Evolutionary conservation across 1,140 invertebrate species (phyloP), one percentile per base, ranked within the genome.

Genomic region (Drosophila arawakana): DNA sequence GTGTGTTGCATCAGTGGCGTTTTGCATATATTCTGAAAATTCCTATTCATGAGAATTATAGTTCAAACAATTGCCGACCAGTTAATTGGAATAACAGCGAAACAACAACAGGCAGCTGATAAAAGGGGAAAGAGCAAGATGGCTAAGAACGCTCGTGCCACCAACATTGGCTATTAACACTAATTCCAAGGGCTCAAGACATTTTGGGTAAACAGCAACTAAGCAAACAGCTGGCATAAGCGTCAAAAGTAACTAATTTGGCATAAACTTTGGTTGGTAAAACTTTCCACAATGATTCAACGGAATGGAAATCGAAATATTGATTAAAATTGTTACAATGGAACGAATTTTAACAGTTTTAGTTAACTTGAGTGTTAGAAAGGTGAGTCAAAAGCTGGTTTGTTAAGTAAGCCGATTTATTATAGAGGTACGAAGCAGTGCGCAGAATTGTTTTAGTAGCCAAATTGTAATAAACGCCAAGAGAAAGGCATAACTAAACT

Each of bases 1-100:
- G 74, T 35, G 8, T 15, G 61, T 55, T 70, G 66, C 59, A 57
- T 74, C 63, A 68, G 65, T 37, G 65, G n/a, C 82, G 46, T 86
- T 85, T 85, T 85, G 82, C 82, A 85, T 85, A 85, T 86, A 86
- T 85, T 85, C 78, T 63, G 39, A 67, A 86, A 86, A 82, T 86
- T 85, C 67, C 85, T 65, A 85, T 76, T 79, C 67, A 76, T 83
- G 80, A 69, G 81, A 81, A 78, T 78, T 81, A 85, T 79, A 82
- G 79, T 76, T 79, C 79, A 86, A 85, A 86, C 82, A 86, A 77
- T 77, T 65, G 55, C 47, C 66, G 66, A 58, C 73, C 30, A 25
- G 55, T 47, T 52, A 63, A 78, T 76, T 84, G 75, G 63, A 76
- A 78, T 55, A 66, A 47, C 57, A 34, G 63, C 62, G 59, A 47